Evolutionary conservation across 2,113 vertebrate genomes (phyloP).

Genomic region (Corapipo altera): DNA sequence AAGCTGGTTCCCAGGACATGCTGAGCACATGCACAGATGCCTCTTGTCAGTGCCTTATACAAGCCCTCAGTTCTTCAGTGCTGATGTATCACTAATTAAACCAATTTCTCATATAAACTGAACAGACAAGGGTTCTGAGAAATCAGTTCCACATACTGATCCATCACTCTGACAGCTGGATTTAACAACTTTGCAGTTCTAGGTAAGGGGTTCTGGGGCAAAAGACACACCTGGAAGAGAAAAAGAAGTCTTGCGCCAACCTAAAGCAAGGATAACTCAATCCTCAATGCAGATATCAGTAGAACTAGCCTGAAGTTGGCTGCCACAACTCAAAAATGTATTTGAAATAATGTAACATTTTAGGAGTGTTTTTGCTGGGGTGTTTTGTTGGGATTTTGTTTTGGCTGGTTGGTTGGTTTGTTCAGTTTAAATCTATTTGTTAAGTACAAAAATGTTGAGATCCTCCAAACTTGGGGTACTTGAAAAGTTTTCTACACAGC

Average conservation of each 20-base stretch:
- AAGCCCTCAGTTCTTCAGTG: not conserved
- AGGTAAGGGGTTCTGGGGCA: not conserved
- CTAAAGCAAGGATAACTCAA: not conserved
- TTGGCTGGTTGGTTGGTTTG: not conserved
- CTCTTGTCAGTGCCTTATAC: not conserved
- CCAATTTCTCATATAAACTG: not conserved
- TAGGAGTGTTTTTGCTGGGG: not conserved
- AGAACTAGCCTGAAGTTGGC: not conserved
- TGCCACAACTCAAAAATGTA: not conserved
- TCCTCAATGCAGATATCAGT: not conserved
- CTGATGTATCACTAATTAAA: not conserved
- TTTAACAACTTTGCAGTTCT: not conserved
- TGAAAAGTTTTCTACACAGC: not conserved
- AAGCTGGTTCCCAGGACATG: not conserved
- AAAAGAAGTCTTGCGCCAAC: not conserved
- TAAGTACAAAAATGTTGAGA: not conserved
- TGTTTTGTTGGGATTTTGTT: not conserved
- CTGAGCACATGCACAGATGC: not conserved
- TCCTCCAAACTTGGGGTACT: not conserved
- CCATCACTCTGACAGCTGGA: not conserved
- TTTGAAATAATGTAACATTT: not conserved
- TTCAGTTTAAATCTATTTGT: not conserved
- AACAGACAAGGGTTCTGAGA: not conserved
- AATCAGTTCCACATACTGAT: not conserved
- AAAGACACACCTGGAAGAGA: not conserved